Evolutionary conservation across 35 echinoderm and acorn worm genomes (phyloP), one percentile per base, ranked within the genome.

Genomic region (Patiria miniata): DNA sequence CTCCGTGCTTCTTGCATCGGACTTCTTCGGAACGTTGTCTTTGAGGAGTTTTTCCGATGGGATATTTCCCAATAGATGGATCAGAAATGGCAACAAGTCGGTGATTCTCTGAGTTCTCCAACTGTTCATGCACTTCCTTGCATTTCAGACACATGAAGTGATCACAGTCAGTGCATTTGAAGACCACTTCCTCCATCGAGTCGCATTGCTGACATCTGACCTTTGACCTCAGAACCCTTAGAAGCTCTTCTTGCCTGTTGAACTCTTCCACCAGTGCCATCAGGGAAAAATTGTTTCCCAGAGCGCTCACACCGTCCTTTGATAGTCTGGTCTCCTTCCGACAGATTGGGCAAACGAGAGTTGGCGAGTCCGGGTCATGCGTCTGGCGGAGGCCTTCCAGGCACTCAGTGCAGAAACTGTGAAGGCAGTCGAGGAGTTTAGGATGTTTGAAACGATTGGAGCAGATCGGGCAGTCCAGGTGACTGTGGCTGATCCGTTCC

Each of bases 161-260:
- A 9, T 69, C 61, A 69, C 61, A 69, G 34, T 69, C 15, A 1
- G 14, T 32, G 28, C 61, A 69, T 69, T 15, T 26, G 23, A 23
- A 69, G 34, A 69, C 34, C 34, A 34, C 61, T 34, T 26, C 61
- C 23, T 69, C 34, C 28, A 22, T 34, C 26, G 23, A 26, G 34
- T 69, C 26, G 34, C 61, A 69, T 10, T 26, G 23, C 61, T 69
- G 19, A 36, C 61, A 29, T 23, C 14, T 69, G 61, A 23, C 61
- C 61, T 69, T 69, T 29, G 61, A 21, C 61, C 28, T 34, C 34
- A 32, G 23, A 69, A 26, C 61, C 34, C 34, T 17, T 23, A 8
- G 61, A 29, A 69, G 61, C 61, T 69, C 23, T 73, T 73, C 65
- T 23, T 73, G 65, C 29, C 29, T 73, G 23, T 73, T 34, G 29